Conservation (phyloP, 2,797 vertebrate species). For the Myotis pilosus region DNA sequence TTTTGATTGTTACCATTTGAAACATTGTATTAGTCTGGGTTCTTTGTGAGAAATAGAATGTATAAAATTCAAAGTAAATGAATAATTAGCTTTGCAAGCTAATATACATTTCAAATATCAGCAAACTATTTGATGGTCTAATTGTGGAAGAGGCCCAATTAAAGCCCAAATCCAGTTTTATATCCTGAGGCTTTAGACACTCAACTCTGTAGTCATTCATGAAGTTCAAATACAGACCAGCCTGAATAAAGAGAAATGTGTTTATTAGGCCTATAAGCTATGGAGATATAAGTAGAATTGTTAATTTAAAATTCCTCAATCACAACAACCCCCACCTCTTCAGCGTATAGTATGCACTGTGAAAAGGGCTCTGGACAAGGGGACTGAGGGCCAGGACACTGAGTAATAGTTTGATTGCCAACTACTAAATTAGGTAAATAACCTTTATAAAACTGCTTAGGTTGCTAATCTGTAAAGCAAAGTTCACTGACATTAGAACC, state of each 20-base stretch:
- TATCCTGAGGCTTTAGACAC: not conserved
- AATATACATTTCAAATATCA: not conserved
- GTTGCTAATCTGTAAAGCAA: not conserved
- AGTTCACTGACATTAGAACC: not conserved
- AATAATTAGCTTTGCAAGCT: constrained; percentile 30
- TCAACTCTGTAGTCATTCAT: not conserved
- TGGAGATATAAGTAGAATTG: not conserved
- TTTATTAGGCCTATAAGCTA: not conserved
- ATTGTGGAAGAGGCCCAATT: not conserved
- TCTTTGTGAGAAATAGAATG: constrained; percentile 9
- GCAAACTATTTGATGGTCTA: not conserved
- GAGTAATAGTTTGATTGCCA: not conserved
- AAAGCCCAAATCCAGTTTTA: not conserved
- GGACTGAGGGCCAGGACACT: too few species aligned
- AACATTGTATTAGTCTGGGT: not conserved
- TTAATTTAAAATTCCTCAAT: not conserved
- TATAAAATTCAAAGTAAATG: constrained; percentile 20
- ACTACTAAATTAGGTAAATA: not conserved
- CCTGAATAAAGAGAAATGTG: not conserved
- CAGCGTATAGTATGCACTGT: not conserved
- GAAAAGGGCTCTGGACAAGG: not conserved
- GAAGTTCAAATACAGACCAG: not conserved
- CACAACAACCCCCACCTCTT: not conserved
- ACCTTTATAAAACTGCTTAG: not conserved
- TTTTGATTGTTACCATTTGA: constrained; percentile 20